Base-by-base conservation (phyloP, 2,113 vertebrate species). In the Ammodytes marinus region DNA sequence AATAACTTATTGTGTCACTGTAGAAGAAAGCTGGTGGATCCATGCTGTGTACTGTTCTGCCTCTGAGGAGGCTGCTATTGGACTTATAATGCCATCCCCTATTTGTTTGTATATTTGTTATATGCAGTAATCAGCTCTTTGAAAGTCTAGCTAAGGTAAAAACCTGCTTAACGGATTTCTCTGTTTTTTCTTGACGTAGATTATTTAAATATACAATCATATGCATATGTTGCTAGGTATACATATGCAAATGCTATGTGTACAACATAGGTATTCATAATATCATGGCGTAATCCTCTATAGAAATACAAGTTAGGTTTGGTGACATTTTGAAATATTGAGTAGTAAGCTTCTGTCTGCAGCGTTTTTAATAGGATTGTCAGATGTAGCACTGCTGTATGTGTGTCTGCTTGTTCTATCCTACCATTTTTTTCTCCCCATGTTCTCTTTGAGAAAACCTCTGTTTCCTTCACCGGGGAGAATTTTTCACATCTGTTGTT, bases 1-100 rank as follows among this genome's bases (percentile, higher is more conserved):
- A 87, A 87, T 80, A 88, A 89, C 55, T 88, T 88, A 88, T 87
- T 92, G 85, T 92, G 85, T 92, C 59, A 77, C 53, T 54, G 60
- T 70, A 66, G 60, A 86, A 86, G 27, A 81, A 85, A 75, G 80
- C 68, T 67, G 7, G 11, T 61, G 67, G 74, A 86, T 87, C 87
- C 82, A n/a, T 73, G 75, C 70, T 85, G 85, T 74, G 79, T 77
- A 66, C 82, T 88, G 83, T 82, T 72, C 54, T 82, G 75, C 83
- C 61, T 82, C 71, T 43, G 70, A 86, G 82, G 58, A 87, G 71
- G 69, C 80, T 89, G 86, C 78, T 79, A 67, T 82, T 80, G 71
- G 88, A 63, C 77, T 79, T 84, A 90, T 91, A 86, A 85, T 86
- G 79, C 82, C 80, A 89, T 86, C 71, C 39, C 54, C 27, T 79